Base-by-base conservation (phyloP, 2,797 vertebrate species). In the Emydoidea blandingii region DNA sequence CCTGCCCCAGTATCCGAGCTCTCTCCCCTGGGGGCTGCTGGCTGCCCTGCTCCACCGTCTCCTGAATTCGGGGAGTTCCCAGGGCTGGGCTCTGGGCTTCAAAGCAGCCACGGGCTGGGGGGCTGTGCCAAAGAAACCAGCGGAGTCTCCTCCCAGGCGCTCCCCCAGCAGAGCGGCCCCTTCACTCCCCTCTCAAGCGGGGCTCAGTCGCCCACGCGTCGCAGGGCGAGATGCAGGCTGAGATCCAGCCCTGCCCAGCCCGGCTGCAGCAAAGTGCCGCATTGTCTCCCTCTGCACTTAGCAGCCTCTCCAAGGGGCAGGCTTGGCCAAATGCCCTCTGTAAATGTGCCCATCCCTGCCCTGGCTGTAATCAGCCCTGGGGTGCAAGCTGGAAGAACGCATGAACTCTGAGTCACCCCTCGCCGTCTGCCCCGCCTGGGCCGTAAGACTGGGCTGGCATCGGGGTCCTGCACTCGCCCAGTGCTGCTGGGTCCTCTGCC, bases 401-500 rank as follows among this genome's bases (percentile, higher is more conserved):
- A n/a, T 41, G 41, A 41, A 41, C 41, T 5, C 49, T 5, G 78
- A 19, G 49, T 34, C 11, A n/a, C 31, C 3, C 49, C 50, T 12
- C 3, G 9, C 29, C 14, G 6, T 14, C 1, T 14, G 76, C 10
- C 0, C 72, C 27, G 12, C 41, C 72, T 76, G 37, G 11, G 19
- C 72, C 6, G 3, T 25, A 41, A n/a, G 72, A 27, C 72, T 74
- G 11, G 34, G 23, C 72, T 29, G 72, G 72, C 37, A 8, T 41
- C 4, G 12, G 41, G 41, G 23, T 47, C 23, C 65, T 23, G n/a
- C 14, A 14, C 27, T 29, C 3, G 14, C 74, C 27, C 44, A 29
- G 74, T 8, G 23, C 44, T 5, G 27, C 74, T 41, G 41, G 72
- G 12, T 12, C 25, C 44, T 7, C 44, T 25, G 68, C 74, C 25